A percentile compares a stretch with the other conserved stretches of the same genome.
Evolutionary conservation across 2,797 vertebrate genomes (phyloP).

Genomic region (Anas acuta): DNA sequence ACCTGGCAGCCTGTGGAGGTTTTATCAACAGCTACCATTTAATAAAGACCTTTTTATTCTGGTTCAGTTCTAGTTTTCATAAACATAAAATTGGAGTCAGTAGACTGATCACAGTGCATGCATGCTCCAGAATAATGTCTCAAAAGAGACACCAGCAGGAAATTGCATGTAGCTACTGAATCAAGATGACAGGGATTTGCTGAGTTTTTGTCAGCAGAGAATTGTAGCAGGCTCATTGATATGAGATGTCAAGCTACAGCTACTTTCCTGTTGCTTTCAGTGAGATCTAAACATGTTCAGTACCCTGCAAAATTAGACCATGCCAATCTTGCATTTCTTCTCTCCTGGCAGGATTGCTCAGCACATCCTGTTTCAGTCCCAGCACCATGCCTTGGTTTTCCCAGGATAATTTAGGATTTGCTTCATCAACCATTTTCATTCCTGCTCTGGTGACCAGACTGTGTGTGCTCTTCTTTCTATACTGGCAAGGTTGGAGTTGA

Average conservation of each 20-base stretch:
- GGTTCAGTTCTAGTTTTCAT: background rate
- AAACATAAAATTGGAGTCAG: background rate
- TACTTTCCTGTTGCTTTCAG: background rate
- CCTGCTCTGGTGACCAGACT: background rate
- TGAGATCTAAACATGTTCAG: background rate
- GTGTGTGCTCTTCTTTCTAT: background rate
- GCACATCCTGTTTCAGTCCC: background rate
- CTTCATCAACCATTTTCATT: background rate
- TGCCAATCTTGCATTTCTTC: background rate
- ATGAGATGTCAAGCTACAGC: fast-evolving
- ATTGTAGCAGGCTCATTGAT: background rate
- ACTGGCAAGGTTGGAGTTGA: background rate
- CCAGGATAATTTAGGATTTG: background rate
- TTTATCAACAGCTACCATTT: background rate
- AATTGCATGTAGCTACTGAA: background rate
- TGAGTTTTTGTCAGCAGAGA: background rate
- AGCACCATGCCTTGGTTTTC: background rate
- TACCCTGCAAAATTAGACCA: background rate
- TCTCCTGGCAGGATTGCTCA: background rate
- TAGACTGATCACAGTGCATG: background rate
- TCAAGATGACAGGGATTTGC: background rate
- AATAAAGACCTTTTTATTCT: background rate
- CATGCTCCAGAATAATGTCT: background rate
- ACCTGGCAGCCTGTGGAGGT: background rate
- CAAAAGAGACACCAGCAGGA: background rate